Evolutionary conservation across 2,113 vertebrate genomes (phyloP).

Genomic region (Polypterus bichir): DNA sequence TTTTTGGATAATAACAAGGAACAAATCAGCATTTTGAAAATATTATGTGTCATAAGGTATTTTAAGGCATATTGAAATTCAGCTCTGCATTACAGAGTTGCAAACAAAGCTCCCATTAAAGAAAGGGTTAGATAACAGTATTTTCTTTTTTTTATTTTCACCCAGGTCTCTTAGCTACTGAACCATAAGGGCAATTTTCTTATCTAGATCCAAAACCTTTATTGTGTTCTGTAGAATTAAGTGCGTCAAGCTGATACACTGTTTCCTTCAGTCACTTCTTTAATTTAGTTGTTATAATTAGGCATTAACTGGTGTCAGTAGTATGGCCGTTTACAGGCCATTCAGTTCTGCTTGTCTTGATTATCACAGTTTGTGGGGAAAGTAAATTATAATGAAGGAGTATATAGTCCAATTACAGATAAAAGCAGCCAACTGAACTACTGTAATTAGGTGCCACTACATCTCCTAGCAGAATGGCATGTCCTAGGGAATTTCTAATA

Average conservation of each 20-base stretch:
- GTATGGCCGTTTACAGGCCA: constrained; percentile 92
- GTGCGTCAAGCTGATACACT: constrained; percentile 72
- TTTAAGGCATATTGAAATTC: too few species aligned
- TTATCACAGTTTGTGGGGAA: constrained; percentile 97
- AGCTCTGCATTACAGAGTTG: too few species aligned
- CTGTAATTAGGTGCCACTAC: constrained; percentile 98
- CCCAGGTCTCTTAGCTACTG: constrained; percentile 20
- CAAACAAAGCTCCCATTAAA: too few species aligned
- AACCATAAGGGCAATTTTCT: constrained; percentile 63
- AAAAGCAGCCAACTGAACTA: constrained; percentile 93
- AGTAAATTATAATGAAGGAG: constrained; percentile 99
- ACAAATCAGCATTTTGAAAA: too few species aligned
- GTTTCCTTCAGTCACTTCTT: constrained; percentile 79
- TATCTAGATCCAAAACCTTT: constrained; percentile 69
- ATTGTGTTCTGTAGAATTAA: constrained; percentile 85
- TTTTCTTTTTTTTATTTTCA: constrained; percentile 2
- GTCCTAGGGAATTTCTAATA: constrained; percentile 51
- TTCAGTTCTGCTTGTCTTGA: constrained; percentile 99
- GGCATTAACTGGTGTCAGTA: constrained; percentile 98
- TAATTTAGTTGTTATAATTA: constrained; percentile 99
- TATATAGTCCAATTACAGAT: constrained; percentile 99
- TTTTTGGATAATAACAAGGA: too few species aligned
- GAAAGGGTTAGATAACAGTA: too few species aligned
- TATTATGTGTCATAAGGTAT: too few species aligned
- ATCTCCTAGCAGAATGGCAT: constrained; percentile 72